Evolutionary conservation across 2,888 invertebrate species (phyloP).

Genomic region (Agonopterix heracliana): DNA sequence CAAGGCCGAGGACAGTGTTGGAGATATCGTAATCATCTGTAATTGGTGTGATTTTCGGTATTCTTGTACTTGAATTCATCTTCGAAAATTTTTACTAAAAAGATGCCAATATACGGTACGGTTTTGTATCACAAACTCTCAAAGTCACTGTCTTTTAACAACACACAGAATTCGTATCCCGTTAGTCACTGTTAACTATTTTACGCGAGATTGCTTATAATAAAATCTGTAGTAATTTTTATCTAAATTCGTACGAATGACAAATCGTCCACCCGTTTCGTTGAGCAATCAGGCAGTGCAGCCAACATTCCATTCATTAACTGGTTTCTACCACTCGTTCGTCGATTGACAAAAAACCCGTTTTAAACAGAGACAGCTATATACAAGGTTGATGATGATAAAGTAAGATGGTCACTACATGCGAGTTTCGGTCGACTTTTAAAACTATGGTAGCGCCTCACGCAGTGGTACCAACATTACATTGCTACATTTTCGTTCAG

Average conservation of each 20-base stretch:
- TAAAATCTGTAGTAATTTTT: conserved; percentile 20
- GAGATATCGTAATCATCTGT: conserved; percentile 95
- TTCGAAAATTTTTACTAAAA: conserved; percentile 15
- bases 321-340: no score
- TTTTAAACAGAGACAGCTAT: no score
- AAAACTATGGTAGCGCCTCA: no score
- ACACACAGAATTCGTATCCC: neutral
- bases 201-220: conserved; percentile 11
- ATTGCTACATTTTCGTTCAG: no score
- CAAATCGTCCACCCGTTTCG: conserved; percentile 19
- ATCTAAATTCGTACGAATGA: conserved; percentile 30
- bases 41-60: conserved; percentile 87
- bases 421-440: no score
- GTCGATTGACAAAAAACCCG: no score
- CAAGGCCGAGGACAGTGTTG: conserved; percentile 94
- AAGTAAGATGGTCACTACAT: no score
- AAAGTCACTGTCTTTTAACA: conserved; percentile 7
- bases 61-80: conserved; percentile 62
- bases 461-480: no score
- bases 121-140: conserved; percentile 1
- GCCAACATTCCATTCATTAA: conserved; percentile 8
- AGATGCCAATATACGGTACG: neutral
- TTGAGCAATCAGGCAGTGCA: conserved; percentile 19
- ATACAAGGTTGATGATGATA: no score
- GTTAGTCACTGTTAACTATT: conserved; percentile 10